phyloP scores from a whole-genome alignment of 2,888 invertebrate genomes.

The Nomada flava region DNA sequence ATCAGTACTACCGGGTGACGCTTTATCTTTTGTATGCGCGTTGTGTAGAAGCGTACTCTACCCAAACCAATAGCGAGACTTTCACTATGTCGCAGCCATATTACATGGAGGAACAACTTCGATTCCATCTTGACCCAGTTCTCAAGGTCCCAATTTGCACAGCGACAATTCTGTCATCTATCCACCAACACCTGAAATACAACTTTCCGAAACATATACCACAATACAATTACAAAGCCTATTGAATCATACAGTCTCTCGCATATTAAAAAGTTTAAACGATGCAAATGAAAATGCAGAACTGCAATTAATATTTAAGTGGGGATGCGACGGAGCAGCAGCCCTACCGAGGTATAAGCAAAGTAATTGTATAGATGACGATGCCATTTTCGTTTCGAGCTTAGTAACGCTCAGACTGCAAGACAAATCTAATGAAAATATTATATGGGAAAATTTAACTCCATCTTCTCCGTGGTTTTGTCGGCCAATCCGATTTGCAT shows the following conservation, averaged over 20 bases:
- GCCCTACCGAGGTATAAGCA: constrained; percentile 12
- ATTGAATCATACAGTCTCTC: neutral
- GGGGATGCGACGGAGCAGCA: constrained; percentile 24
- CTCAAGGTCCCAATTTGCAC: too few relatives aligned
- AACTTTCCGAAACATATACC: constrained; percentile 3
- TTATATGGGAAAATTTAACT: constrained; percentile 2
- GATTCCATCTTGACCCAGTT: too few relatives aligned
- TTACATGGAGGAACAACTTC: too few relatives aligned
- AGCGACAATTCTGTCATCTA: too few relatives aligned
- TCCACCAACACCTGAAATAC: neutral
- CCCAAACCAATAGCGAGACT: too few relatives aligned
- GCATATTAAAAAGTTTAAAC: constrained; percentile 2
- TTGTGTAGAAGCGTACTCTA: too few relatives aligned
- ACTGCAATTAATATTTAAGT: neutral
- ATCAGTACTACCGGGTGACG: too few relatives aligned
- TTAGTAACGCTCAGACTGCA: neutral
- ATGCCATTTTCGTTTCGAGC: constrained; percentile 8
- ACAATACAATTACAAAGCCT: constrained; percentile 8
- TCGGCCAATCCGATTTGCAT: constrained; percentile 4
- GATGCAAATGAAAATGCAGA: neutral
- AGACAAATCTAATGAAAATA: neutral
- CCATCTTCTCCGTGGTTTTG: constrained; percentile 17
- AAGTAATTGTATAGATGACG: neutral
- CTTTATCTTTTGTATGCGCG: too few relatives aligned
- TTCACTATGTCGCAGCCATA: too few relatives aligned